Evolutionary conservation across 2,113 vertebrate genomes (phyloP).

Genomic region (Myanophis thanlyinensis): DNA sequence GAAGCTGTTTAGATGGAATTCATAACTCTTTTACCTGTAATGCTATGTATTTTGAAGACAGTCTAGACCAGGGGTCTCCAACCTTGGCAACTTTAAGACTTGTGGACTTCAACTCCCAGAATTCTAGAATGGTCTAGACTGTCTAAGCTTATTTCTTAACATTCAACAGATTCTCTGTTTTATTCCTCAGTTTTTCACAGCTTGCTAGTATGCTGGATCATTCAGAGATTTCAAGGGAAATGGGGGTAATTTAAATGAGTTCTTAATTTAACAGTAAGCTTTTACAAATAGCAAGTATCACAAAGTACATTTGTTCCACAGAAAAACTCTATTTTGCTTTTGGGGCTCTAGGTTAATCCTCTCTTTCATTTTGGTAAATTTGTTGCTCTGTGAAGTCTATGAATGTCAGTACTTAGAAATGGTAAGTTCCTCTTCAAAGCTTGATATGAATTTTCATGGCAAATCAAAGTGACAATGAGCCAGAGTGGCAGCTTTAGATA

Average conservation of each 20-base stretch:
- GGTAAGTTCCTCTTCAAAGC: slow-evolving; percentile 8
- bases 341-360: background rate
- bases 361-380: background rate
- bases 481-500: background rate
- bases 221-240: background rate
- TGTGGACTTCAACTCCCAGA: too few relatives aligned
- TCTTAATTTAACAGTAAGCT: background rate
- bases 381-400: background rate
- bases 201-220: background rate
- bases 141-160: background rate
- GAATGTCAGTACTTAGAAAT: background rate
- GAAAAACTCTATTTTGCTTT: background rate
- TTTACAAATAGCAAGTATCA: background rate
- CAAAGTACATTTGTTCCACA: background rate
- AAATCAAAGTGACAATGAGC: slow-evolving; percentile 10
- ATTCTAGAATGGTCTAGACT: too few relatives aligned
- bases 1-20: background rate
- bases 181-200: background rate
- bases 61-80: too few relatives aligned
- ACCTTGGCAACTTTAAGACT: too few relatives aligned
- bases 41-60: background rate
- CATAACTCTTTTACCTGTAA: background rate
- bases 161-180: background rate
- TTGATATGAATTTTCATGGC: background rate
- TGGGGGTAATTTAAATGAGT: background rate